Percentiles rank a stretch among this genome's conserved stretches.
These are phyloP conservation scores for Serrognathus titanus DNA, from an alignment of 2,888 invertebrate species.

Conservation along the genomic window DNA sequence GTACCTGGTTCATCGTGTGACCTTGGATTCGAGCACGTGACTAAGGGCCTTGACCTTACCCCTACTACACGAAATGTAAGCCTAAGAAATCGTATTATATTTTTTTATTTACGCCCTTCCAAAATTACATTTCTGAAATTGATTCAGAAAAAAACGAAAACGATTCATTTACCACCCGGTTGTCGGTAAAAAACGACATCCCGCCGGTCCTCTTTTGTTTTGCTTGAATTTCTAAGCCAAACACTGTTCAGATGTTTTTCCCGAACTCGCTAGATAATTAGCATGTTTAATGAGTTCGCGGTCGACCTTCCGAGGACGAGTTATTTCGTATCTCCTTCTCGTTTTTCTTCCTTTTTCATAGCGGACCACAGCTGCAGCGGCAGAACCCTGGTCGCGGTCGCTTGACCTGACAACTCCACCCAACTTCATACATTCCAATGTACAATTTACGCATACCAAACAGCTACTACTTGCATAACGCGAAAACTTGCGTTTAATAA, in stretches of 20 bases:
- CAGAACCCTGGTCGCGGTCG: slow-evolving; percentile 11
- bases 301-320: slow-evolving; percentile 33
- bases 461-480: slow-evolving; percentile 4
- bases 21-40: slow-evolving; percentile 58
- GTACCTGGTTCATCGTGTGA: slow-evolving; percentile 41
- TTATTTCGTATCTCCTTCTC: slow-evolving; percentile 21
- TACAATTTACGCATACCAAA: slow-evolving; percentile 22
- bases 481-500: background rate
- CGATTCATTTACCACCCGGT: too few relatives aligned
- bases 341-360: slow-evolving; percentile 23
- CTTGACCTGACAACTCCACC: slow-evolving; percentile 30
- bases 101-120: too few relatives aligned
- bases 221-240: background rate
- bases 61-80: slow-evolving; percentile 17
- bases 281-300: slow-evolving; percentile 27
- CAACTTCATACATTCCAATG: slow-evolving; percentile 26
- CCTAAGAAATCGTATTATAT: too few relatives aligned
- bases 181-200: too few relatives aligned
- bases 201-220: background rate
- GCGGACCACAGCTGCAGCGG: slow-evolving; percentile 21
- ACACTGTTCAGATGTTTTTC: slow-evolving; percentile 12
- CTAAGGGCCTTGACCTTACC: slow-evolving; percentile 57
- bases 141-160: too few relatives aligned
- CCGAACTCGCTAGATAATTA: slow-evolving; percentile 19
- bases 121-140: too few relatives aligned